These are phyloP conservation scores for Diadema setosum DNA, from an alignment of 35 echinoderm and acorn worm genomes.

Conservation along the genomic window DNA sequence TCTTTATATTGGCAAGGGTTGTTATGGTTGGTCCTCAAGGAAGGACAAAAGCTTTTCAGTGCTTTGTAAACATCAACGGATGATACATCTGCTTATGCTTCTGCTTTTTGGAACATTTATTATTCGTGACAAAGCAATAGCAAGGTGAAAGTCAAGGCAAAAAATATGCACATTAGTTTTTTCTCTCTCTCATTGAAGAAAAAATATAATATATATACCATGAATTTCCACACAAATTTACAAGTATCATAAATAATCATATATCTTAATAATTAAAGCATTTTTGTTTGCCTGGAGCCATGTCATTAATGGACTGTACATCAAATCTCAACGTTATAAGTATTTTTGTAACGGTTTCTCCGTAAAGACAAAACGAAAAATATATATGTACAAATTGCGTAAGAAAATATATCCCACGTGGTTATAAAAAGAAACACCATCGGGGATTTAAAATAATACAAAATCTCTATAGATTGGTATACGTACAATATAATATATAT, in stretches of 20 bases:
- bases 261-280: constrained; percentile 8
- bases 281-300: neutral
- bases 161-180: constrained; percentile 19
- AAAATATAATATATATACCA: constrained; percentile 14
- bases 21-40: too few species aligned
- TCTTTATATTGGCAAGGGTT: too few species aligned
- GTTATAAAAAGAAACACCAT: neutral
- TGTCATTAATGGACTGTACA: constrained; percentile 5
- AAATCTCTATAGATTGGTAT: neutral
- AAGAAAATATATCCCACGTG: constrained; percentile 14
- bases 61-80: too few species aligned
- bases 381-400: constrained; percentile 30
- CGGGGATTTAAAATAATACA: constrained; percentile 9
- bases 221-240: constrained; percentile 26
- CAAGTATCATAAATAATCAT: constrained; percentile 11
- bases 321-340: neutral
- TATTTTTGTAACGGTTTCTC: too few species aligned
- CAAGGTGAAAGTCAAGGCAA: constrained; percentile 27
- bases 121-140: too few species aligned
- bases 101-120: too few species aligned
- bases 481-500: too few species aligned
- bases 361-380: constrained; percentile 10
- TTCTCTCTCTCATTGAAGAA: neutral
- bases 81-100: too few species aligned
- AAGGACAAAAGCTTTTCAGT: too few species aligned